Conservation (phyloP, 2,888 invertebrate genomes). For the Chymomyza caudatula region DNA sequence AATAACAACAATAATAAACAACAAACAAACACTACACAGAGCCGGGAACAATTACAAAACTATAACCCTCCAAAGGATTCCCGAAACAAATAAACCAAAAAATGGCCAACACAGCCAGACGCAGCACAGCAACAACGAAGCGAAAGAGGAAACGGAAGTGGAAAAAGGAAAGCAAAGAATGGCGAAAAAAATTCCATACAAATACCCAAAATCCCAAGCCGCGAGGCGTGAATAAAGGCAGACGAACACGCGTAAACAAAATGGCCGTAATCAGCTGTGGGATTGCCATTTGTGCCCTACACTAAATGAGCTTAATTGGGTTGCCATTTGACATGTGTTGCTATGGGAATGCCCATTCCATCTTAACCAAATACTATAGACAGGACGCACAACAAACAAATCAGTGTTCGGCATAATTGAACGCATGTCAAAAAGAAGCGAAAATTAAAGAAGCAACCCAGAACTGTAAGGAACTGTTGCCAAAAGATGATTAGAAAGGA, state of each 20-base stretch:
- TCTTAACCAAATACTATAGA: constrained; percentile 1
- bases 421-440: constrained; percentile 15
- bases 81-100: constrained; percentile 55
- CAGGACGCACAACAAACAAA: constrained; percentile 30
- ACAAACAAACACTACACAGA: constrained; percentile 10
- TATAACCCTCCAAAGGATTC: constrained; percentile 69
- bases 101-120: constrained; percentile 24
- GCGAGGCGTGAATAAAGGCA: not conserved
- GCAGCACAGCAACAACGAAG: not conserved
- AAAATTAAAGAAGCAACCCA: constrained; percentile 2
- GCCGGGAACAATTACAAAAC: constrained; percentile 68
- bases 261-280: constrained; percentile 45
- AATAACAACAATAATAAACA: constrained; percentile 9
- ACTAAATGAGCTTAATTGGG: constrained; percentile 57
- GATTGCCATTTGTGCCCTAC: constrained; percentile 29
- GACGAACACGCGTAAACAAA: constrained; percentile 4
- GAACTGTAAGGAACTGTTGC: not conserved
- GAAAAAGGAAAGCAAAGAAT: not conserved
- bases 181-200: not conserved
- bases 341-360: not conserved
- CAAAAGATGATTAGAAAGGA: not conserved
- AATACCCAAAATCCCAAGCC: not conserved
- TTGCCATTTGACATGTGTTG: constrained; percentile 23
- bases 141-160: too few relatives aligned
- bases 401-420: constrained; percentile 45